A percentile compares a stretch with the other conserved stretches of the same genome.
Conservation (phyloP, 2,888 invertebrate species). For the Cheilosia impressa region DNA sequence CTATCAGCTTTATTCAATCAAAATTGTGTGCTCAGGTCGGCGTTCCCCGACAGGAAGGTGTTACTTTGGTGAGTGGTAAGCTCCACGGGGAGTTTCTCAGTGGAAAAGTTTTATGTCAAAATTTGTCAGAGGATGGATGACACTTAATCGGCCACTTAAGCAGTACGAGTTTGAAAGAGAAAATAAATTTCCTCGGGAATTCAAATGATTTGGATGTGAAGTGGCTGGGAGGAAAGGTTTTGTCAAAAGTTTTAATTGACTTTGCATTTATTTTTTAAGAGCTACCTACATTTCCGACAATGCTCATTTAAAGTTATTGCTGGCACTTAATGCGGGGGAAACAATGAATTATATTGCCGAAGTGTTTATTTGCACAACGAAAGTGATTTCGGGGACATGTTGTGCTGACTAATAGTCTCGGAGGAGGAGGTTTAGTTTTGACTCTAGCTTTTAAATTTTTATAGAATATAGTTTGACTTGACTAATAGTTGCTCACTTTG, state of each 20-base stretch:
- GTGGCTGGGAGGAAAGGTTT: not conserved
- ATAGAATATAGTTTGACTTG: too few relatives aligned
- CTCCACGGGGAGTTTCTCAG: not conserved
- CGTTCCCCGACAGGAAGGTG: not conserved
- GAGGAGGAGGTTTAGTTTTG: too few relatives aligned
- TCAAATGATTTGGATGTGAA: not conserved
- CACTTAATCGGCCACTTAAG: not conserved
- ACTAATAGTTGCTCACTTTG: too few relatives aligned
- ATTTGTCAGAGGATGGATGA: not conserved
- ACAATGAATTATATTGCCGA: not conserved
- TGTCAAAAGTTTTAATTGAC: slow-evolving; percentile 26
- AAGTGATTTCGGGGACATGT: not conserved
- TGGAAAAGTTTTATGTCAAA: not conserved
- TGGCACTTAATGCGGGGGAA: not conserved
- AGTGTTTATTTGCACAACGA: not conserved
- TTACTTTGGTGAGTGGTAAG: not conserved
- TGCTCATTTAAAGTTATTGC: not conserved
- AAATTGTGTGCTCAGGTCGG: not conserved
- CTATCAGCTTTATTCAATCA: slow-evolving; percentile 11
- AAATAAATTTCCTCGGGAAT: not conserved
- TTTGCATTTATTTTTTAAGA: slow-evolving; percentile 2
- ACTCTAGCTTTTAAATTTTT: too few relatives aligned
- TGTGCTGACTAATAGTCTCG: too few relatives aligned
- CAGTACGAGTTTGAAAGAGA: too few relatives aligned
- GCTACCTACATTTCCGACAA: not conserved